Conservation (phyloP, 2,888 invertebrate species). For the Colletes collaris region DNA sequence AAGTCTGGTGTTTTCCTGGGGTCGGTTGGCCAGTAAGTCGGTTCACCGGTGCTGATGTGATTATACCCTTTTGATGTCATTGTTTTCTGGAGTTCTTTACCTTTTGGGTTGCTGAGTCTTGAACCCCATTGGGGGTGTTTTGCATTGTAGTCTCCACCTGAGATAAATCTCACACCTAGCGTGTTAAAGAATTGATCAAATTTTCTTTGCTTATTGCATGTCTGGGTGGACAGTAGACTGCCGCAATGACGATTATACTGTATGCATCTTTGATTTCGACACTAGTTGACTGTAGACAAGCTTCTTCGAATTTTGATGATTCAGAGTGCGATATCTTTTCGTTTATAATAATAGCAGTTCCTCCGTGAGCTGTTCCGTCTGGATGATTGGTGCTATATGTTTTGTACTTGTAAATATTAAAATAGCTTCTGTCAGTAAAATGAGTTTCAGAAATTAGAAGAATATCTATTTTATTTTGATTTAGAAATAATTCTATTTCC, state of each 20-base stretch:
- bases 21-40: no score
- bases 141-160: conserved; percentile 4
- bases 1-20: neutral
- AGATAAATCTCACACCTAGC: neutral
- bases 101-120: neutral
- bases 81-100: conserved; percentile 9
- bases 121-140: conserved; percentile 8
- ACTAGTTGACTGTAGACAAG: neutral
- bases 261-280: neutral
- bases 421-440: conserved; percentile 1
- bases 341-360: conserved; percentile 1
- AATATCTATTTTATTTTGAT: conserved; percentile 10
- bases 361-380: conserved; percentile 5
- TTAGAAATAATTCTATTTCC: conserved; percentile 8
- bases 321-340: conserved; percentile 3
- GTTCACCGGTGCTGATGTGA: neutral
- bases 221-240: conserved; percentile 3
- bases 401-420: conserved; percentile 10
- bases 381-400: neutral
- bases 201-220: neutral
- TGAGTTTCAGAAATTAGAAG: conserved; percentile 11
- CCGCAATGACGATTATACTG: neutral
- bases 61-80: conserved; percentile 6
- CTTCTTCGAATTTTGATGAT: neutral
- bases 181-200: neutral